Conservation (phyloP, 2,797 vertebrate species). For the Lagodon rhomboides region DNA sequence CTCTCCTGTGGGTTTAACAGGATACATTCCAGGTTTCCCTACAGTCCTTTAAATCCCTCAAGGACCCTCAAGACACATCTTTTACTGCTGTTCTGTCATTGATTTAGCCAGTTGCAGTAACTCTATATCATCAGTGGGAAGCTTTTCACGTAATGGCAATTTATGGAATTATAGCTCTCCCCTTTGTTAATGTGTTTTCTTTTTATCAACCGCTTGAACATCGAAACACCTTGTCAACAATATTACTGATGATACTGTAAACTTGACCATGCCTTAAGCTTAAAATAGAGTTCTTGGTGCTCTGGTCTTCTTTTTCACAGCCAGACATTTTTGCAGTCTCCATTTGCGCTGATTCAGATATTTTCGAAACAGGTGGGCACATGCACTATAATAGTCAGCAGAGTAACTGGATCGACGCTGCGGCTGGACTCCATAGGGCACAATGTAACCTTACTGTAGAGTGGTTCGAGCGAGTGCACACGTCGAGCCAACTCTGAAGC, state of each 20-base stretch:
- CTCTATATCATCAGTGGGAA: slow-evolving; percentile 43
- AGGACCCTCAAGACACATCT: neutral
- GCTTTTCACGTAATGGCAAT: slow-evolving; percentile 22
- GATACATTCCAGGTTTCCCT: slow-evolving; percentile 64
- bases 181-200: slow-evolving; percentile 8
- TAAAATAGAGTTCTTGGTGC: slow-evolving; percentile 78
- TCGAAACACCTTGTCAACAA: slow-evolving; percentile 40
- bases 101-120: slow-evolving; percentile 18
- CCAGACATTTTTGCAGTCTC: slow-evolving; percentile 70
- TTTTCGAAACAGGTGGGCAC: slow-evolving; percentile 68
- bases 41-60: slow-evolving; percentile 39
- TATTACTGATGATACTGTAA: slow-evolving; percentile 68
- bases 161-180: neutral
- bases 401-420: slow-evolving; percentile 70
- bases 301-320: slow-evolving; percentile 72
- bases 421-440: slow-evolving; percentile 82
- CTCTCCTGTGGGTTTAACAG: slow-evolving; percentile 34
- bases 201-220: slow-evolving; percentile 46
- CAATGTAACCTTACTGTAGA: slow-evolving; percentile 79
- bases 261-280: slow-evolving; percentile 79
- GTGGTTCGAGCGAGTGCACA: slow-evolving; percentile 69
- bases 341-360: slow-evolving; percentile 77
- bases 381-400: slow-evolving; percentile 77
- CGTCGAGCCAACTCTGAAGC: slow-evolving; percentile 67
- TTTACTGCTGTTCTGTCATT: slow-evolving; percentile 21